Evolutionary conservation across 2,888 invertebrate genomes (phyloP), one percentile per base, ranked within the genome.

Genomic region (Anthrax anthrax): DNA sequence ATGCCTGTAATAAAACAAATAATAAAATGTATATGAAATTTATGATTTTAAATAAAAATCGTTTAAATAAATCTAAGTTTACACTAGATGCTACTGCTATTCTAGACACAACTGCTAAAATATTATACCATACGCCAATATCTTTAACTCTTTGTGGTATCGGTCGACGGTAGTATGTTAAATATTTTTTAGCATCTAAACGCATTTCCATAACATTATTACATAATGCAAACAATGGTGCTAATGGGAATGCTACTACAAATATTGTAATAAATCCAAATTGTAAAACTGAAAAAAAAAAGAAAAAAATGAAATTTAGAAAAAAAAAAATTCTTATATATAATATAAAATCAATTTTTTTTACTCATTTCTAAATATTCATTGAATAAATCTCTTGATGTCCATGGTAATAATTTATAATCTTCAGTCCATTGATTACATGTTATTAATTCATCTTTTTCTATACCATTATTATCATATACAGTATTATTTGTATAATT

Each of bases 351-450:
- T n/a, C n/a, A n/a, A n/a, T n/a, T n/a, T n/a, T n/a, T n/a, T n/a
- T n/a, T 62, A 84, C 84, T 79, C 86, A 90, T 88, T 74, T 89
- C 88, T 46, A 89, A 70, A 67, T 89, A 89, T 65, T 89, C 88
- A 41, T 77, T 74, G 64, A 86, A 88, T 39, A 90, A 70, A 32
- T 81, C 81, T 50, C 77, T 72, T 18, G 77, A 75, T 45, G 78
- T 71, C 60, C 77, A 74, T 40, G 77, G 74, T 27, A 74, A 65
- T 47, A 87, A 66, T 58, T 78, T 75, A 57, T 77, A 83, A 65
- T 87, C 87, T 57, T 80, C 77, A 49, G 83, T 82, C 79, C 82
- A 84, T 50, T 81, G 80, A 57, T 78, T 78, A 54, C 71, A 72
- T 39, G 71, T 72, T n/a, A 73, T 64, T 48, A 67, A 58, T 29